Conservation (phyloP, 2,797 vertebrate genomes). For the Forpus xanthops region DNA sequence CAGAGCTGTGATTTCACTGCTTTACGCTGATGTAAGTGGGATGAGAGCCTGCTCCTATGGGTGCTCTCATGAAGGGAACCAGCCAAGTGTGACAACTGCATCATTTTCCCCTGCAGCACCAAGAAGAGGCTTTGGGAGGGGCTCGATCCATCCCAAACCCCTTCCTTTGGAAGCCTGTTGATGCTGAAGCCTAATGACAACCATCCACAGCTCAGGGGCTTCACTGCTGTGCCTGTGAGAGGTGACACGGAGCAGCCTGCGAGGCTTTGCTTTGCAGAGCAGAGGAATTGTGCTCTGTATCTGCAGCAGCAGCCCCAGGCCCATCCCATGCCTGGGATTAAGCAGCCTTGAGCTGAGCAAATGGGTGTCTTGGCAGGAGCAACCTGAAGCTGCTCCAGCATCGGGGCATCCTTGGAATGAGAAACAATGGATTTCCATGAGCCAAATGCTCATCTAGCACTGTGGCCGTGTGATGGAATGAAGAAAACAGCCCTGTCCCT, state of each 20-base stretch:
- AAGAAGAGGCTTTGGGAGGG: not conserved
- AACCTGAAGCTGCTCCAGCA: not conserved
- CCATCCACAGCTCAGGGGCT: not conserved
- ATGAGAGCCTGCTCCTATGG: not conserved
- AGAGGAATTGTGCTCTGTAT: not conserved
- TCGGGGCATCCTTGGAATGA: not conserved
- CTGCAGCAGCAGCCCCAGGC: not conserved
- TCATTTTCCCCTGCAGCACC: not conserved
- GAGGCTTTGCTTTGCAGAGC: not conserved
- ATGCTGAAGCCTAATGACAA: conserved; percentile 9
- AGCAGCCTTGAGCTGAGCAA: not conserved
- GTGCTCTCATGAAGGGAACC: not conserved
- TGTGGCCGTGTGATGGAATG: conserved; percentile 38
- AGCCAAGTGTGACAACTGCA: not conserved
- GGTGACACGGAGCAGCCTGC: not conserved
- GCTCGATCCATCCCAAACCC: not conserved
- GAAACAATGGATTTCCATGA: not conserved
- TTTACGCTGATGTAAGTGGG: not conserved
- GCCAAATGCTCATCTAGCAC: conserved; percentile 10
- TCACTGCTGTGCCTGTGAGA: not conserved
- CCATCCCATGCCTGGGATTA: not conserved
- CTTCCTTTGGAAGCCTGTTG: not conserved
- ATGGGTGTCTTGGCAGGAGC: not conserved
- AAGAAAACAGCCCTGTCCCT: not conserved
- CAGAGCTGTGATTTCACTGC: not conserved